These are phyloP conservation scores for Pomatorhinus ruficollis DNA, from an alignment of 2,113 vertebrate genomes.

Conservation along the genomic window DNA sequence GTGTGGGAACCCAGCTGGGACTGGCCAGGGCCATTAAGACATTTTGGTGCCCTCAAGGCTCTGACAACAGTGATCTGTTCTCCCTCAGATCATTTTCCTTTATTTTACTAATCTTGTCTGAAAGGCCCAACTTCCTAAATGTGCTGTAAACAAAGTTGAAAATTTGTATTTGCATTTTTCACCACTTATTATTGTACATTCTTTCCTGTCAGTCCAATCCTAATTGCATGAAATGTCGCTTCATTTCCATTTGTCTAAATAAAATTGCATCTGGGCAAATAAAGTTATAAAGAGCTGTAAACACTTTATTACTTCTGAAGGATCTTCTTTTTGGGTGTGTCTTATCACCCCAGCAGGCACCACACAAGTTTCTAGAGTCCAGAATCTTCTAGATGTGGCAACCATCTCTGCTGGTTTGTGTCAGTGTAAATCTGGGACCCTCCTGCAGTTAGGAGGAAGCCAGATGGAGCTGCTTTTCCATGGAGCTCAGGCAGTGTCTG, in stretches of 20 bases:
- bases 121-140: not conserved
- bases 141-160: not conserved
- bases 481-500: not conserved
- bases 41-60: not conserved
- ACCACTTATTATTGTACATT: not conserved
- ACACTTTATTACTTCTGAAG: not conserved
- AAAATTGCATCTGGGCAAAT: not conserved
- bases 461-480: not conserved
- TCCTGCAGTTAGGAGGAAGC: not conserved
- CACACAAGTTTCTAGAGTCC: not conserved
- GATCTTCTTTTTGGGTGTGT: not conserved
- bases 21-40: not conserved
- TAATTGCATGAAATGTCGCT: not conserved
- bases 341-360: not conserved
- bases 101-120: not conserved
- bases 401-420: not conserved
- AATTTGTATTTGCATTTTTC: not conserved
- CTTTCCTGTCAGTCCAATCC: not conserved
- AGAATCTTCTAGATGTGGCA: not conserved
- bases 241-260: not conserved
- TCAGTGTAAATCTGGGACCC: not conserved
- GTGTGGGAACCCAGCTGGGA: accelerated
- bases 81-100: not conserved
- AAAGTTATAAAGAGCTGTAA: not conserved
- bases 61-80: not conserved